Evolutionary conservation across 1,140 invertebrate species (phyloP).

Genomic region (Pachypeltis micranthus): DNA sequence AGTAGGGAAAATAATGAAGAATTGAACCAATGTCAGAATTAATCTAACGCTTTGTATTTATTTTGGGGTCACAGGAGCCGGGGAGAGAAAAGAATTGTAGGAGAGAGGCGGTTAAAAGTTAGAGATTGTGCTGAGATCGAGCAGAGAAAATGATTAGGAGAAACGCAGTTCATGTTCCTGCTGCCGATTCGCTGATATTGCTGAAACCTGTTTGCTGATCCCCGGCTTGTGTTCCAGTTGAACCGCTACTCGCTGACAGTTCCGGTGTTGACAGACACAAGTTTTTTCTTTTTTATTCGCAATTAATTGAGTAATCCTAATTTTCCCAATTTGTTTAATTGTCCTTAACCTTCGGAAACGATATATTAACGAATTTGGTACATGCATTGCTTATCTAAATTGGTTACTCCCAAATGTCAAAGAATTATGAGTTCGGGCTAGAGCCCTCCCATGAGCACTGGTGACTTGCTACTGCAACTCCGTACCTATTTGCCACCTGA

Average conservation of each 20-base stretch:
- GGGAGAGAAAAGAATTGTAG: not conserved
- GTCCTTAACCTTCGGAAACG: too few species aligned
- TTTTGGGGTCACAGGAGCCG: not conserved
- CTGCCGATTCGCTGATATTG: not conserved
- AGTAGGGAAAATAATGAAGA: too few species aligned
- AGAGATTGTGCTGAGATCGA: not conserved
- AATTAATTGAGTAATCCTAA: too few species aligned
- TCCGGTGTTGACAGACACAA: not conserved
- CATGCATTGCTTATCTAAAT: too few species aligned
- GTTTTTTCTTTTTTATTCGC: too few species aligned
- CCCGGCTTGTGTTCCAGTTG: not conserved
- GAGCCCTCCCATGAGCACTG: too few species aligned
- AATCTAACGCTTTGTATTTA: not conserved
- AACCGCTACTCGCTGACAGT: not conserved
- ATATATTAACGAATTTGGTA: too few species aligned
- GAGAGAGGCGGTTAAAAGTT: not conserved
- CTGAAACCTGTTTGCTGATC: not conserved
- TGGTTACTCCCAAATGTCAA: too few species aligned
- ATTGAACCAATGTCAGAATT: not conserved
- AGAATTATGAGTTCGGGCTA: too few species aligned
- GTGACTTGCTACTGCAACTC: too few species aligned
- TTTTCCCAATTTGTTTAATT: too few species aligned
- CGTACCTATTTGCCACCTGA: too few species aligned
- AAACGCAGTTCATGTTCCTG: not conserved
- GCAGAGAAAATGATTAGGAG: not conserved